Base-by-base conservation (phyloP, 2,888 invertebrate genomes). In the Volucella zonaria region DNA sequence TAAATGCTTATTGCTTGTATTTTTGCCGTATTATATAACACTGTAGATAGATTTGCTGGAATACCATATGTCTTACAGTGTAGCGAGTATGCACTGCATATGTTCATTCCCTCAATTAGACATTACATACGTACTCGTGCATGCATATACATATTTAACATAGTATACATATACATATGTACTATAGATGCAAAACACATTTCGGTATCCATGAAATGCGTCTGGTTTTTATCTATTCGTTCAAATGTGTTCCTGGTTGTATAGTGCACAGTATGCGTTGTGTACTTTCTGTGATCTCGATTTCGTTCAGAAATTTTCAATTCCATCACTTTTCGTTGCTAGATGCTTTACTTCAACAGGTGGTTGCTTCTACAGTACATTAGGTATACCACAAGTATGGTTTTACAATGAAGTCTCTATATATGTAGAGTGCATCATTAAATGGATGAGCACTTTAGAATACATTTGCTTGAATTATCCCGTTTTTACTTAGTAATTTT, bases 121-220 rank as follows among this genome's bases (percentile, higher is more conserved):
- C 71, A 78, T 78, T 78, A 71, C 70, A 61, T 71, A 6, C 31
- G 6, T 31, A 31, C 31, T 31, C 1, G 6, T 31, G 4, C 6
- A 31, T 31, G 31, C 23, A 23, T 23, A 23, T 3, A 23, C 0
- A 3, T n/a, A n/a, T n/a, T n/a, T 18, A 18, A 18, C 1, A 2
- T 18, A 18, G 18, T 18, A 2, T 23, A 23, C 18, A 23, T 23
- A 23, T 23, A 23, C 2, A 1, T 6, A 31, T 0, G 6, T 31
- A 31, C 31, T 31, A 31, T 31, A 66, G 81, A 82, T 71, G 81
- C 81, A 77, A 77, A 82, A 82, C 81, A 82, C 77, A 82, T 82
- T 82, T 82, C 61, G 61, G 59, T 66, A 68, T 64, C 45, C 70
- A 42, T 62, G 23, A 56, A 40, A 51, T 67, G 67, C 67, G 76